Evolutionary conservation across 2,888 invertebrate species (phyloP).

Genomic region (Keiferia lycopersicella): DNA sequence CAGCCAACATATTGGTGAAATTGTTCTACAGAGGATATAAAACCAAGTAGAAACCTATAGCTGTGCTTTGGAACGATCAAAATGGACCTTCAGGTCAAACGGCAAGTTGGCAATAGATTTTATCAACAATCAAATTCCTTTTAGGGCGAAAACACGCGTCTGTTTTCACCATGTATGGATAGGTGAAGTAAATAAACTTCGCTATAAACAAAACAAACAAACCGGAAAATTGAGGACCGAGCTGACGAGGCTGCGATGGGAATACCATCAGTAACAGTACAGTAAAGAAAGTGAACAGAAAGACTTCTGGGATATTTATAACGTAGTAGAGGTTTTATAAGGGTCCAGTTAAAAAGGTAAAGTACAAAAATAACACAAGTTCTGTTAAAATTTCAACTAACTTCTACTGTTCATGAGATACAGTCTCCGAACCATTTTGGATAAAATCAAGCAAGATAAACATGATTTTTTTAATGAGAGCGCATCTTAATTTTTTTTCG

Average conservation of each 20-base stretch:
- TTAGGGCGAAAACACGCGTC: not conserved
- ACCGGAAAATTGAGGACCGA: not conserved
- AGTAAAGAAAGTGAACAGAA: too few species aligned
- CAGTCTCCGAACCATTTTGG: too few species aligned
- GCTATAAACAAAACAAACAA: slow-evolving; percentile 10
- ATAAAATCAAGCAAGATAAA: too few species aligned
- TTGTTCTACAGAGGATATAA: not conserved
- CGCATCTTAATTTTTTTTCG: too few species aligned
- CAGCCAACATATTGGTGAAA: not conserved
- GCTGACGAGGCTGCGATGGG: not conserved
- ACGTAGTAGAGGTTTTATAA: too few species aligned
- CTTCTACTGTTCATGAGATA: too few species aligned
- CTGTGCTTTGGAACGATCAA: not conserved
- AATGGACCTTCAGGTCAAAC: not conserved
- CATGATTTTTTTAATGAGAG: too few species aligned
- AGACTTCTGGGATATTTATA: too few species aligned
- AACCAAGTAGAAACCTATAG: not conserved
- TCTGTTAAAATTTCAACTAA: too few species aligned
- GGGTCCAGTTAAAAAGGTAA: too few species aligned
- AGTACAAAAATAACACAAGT: too few species aligned
- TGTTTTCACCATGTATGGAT: not conserved
- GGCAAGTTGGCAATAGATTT: not conserved
- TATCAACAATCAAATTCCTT: not conserved
- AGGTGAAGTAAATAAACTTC: not conserved
- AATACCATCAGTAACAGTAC: not conserved